Percentiles rank a stretch among this genome's conserved stretches.
Conservation (phyloP, 1,140 invertebrate species). For the Saccostrea echinata region DNA sequence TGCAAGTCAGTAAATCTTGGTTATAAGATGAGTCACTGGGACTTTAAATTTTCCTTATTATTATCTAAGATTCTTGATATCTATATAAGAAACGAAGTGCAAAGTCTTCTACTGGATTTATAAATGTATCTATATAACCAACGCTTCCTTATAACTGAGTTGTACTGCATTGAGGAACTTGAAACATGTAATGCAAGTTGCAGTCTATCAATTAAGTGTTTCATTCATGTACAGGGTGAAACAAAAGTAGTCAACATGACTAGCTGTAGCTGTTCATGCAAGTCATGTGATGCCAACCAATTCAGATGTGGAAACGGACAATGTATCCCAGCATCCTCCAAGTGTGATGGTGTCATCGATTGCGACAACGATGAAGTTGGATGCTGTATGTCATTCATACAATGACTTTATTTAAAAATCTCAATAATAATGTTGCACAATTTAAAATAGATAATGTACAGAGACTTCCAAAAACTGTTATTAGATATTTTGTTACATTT, state of each 20-base stretch:
- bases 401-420: background rate
- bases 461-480: no score
- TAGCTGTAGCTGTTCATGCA: constrained; percentile 87
- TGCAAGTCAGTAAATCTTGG: no score
- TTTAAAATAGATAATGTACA: background rate
- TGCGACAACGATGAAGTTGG: constrained; percentile 91
- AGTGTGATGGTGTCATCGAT: constrained; percentile 91
- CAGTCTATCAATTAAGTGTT: background rate
- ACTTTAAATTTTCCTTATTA: no score
- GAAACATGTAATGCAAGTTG: background rate
- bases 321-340: constrained; percentile 86
- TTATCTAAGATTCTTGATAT: no score
- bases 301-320: constrained; percentile 87
- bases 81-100: no score
- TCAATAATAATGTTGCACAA: background rate
- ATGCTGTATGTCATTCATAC: constrained; percentile 79
- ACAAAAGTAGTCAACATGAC: constrained; percentile 78
- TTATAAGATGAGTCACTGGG: no score
- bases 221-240: constrained; percentile 55
- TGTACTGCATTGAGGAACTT: background rate
- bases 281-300: constrained; percentile 85
- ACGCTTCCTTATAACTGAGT: background rate
- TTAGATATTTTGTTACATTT: background rate
- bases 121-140: background rate
- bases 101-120: no score